These are phyloP conservation scores for Gopherus evgoodei DNA, from an alignment of 2,113 vertebrate species.

Conservation along the genomic window DNA sequence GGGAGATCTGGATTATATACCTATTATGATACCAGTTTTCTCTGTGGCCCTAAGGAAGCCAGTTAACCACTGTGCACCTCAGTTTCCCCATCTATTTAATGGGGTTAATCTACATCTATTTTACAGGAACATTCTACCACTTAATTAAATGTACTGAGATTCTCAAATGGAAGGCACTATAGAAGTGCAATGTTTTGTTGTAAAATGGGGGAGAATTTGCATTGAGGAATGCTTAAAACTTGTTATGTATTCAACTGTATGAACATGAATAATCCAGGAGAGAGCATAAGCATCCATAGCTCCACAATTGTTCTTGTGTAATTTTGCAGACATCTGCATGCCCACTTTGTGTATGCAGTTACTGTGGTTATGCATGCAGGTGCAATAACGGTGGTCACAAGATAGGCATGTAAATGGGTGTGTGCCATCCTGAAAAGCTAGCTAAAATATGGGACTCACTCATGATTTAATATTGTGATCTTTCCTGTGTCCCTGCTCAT, in stretches of 20 bases:
- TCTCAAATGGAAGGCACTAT: no score
- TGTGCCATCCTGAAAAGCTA: not conserved
- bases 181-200: no score
- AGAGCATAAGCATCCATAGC: not conserved
- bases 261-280: not conserved
- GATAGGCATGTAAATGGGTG: not conserved
- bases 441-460: not conserved
- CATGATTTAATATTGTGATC: not conserved
- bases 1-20: no score
- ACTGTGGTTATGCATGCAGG: not conserved
- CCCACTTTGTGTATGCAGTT: not conserved
- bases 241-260: not conserved
- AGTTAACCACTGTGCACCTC: no score
- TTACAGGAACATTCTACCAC: no score
- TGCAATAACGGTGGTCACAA: not conserved
- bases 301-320: not conserved
- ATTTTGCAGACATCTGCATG: not conserved
- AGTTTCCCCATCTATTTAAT: no score
- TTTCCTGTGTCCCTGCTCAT: not conserved
- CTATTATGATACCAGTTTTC: no score
- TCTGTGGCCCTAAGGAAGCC: no score
- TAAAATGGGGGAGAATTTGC: no score
- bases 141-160: no score
- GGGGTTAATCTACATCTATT: no score
- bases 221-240: not conserved